Evolutionary conservation across 2,797 vertebrate genomes (phyloP).

Genomic region (Gobio occitaniae): DNA sequence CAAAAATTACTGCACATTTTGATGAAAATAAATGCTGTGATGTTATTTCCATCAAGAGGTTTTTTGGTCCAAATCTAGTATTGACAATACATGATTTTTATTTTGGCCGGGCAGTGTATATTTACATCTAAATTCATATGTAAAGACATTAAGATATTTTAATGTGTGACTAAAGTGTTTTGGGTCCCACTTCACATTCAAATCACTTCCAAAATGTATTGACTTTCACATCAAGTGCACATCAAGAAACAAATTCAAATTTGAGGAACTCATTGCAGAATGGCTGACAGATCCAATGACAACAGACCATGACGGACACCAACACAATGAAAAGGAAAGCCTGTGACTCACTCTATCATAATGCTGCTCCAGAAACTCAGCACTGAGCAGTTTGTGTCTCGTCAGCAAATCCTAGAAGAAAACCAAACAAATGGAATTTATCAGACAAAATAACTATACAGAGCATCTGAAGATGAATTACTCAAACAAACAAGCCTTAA

Average conservation of each 20-base stretch:
- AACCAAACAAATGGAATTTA: slow-evolving; percentile 46
- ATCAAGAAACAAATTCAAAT: slow-evolving; percentile 7
- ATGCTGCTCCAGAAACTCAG: slow-evolving; percentile 97
- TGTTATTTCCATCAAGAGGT: too few species aligned
- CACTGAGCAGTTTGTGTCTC: slow-evolving; percentile 97
- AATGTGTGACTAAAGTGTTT: neutral
- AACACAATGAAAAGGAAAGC: neutral
- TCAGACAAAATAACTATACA: neutral
- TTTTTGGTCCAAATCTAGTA: too few species aligned
- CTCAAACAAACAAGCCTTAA: neutral
- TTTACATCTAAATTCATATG: neutral
- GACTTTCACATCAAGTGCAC: slow-evolving; percentile 19
- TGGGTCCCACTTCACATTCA: neutral
- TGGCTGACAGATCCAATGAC: neutral
- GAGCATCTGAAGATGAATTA: neutral
- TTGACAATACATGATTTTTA: too few species aligned
- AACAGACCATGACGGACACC: neutral
- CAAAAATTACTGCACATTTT: too few species aligned
- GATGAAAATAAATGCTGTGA: too few species aligned
- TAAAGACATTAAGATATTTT: neutral
- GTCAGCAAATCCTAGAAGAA: slow-evolving; percentile 93
- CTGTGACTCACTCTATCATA: slow-evolving; percentile 90
- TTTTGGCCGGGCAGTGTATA: neutral
- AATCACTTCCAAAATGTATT: neutral
- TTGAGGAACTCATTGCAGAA: neutral